Evolutionary conservation across 1,140 invertebrate genomes (phyloP), one percentile per base, ranked within the genome.

Genomic region (Battus philenor): DNA sequence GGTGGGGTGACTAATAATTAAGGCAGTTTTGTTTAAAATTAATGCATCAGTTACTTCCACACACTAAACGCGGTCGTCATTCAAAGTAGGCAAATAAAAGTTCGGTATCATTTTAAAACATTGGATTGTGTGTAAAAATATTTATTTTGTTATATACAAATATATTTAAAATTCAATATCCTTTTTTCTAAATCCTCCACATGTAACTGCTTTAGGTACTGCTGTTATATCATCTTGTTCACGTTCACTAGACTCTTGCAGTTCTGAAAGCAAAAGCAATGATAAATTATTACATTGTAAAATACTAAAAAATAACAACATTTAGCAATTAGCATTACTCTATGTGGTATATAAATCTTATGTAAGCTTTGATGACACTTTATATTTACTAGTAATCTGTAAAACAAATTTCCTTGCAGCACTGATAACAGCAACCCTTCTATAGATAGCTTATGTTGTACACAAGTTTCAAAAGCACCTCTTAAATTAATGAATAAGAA

Each of bases 151-250:
- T 4, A 18, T 30, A 32, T 22, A 44, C 24, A 15, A 20, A 27
- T n/a, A 20, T 16, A 29, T 87, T 41, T 86, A 91, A 85, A 91
- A 91, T 48, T 90, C 90, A 52, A 90, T 78, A 54, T 87, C 69
- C 68, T 76, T 88, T 57, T 86, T 88, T 45, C 73, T 80, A 39
- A 76, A 77, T 48, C 85, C 82, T 13, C 85, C 82, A 51, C 87
- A 88, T 6, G 50, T 46, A 1, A 51, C 47, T 6, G 63, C 44
- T 49, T 58, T 61, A 17, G 80, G 76, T 3, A 54, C 55, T 2
- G 78, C 67, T 20, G 79, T 75, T 20, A 85, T 82, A 44, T 92
- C 91, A 54, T 93, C 91, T 75, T 93, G 91, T 60, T 91, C 90
- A 13, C 91, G 75, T 62, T 91, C 89, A 17, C 86, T 86, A 4